Conservation (phyloP, 2,113 vertebrate species). For the Eclectus roratus region DNA sequence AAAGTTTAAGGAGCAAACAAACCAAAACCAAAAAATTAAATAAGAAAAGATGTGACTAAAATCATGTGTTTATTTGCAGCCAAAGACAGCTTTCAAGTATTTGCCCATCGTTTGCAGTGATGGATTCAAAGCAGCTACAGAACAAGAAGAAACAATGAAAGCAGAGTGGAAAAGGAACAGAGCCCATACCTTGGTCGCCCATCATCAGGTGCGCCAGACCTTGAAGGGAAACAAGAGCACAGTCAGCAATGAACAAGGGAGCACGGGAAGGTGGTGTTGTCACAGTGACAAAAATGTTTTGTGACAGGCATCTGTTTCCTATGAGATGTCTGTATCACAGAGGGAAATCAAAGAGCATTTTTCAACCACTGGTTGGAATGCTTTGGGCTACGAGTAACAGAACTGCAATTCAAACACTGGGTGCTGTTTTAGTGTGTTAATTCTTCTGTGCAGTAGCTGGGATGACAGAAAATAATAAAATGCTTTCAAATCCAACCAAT, state of each 20-base stretch:
- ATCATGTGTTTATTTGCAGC: conserved; percentile 80
- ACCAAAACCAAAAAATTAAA: conserved; percentile 23
- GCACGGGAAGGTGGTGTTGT: conserved; percentile 88
- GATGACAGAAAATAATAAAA: conserved; percentile 49
- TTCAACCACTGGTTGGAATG: conserved; percentile 84
- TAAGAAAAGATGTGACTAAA: conserved; percentile 70
- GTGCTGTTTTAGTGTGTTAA: conserved; percentile 41
- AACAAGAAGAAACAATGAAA: conserved; percentile 81
- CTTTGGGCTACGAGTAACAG: conserved; percentile 75
- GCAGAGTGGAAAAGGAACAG: conserved; percentile 91
- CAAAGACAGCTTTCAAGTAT: conserved; percentile 79
- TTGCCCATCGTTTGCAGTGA: conserved; percentile 75
- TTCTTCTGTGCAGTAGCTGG: conserved; percentile 48
- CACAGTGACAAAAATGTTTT: conserved; percentile 83
- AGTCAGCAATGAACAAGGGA: conserved; percentile 98
- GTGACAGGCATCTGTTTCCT: conserved; percentile 86
- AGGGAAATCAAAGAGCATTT: conserved; percentile 80
- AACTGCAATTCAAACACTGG: conserved; percentile 65
- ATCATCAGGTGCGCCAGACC: conserved; percentile 99
- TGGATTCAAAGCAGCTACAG: conserved; percentile 77
- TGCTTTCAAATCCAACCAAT: conserved; percentile 68
- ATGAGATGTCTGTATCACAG: conserved; percentile 84
- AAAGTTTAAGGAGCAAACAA: conserved; percentile 58
- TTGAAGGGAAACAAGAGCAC: conserved; percentile 99
- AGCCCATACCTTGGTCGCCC: conserved; percentile 99